phyloP scores from a whole-genome alignment of 2,797 vertebrate genomes.

The Mallotus villosus region DNA sequence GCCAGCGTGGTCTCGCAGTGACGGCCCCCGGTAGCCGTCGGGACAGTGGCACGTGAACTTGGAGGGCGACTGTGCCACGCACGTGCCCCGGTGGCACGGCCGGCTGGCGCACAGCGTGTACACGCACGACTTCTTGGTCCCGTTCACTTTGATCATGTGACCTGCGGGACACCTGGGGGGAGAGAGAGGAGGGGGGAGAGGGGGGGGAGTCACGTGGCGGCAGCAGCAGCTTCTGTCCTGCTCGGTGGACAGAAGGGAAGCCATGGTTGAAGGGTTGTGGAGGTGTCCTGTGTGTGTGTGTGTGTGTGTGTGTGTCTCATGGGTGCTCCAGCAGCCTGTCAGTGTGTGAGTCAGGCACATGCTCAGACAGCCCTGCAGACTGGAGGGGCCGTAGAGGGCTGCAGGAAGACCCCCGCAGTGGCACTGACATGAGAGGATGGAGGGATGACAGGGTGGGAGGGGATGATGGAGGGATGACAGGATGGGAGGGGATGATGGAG shows the following conservation, averaged over 20 bases:
- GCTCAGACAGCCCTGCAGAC: not conserved
- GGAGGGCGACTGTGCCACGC: conserved; percentile 80
- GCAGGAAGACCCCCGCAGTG: not conserved
- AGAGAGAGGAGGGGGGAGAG: not conserved
- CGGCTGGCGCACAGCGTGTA: conserved; percentile 80
- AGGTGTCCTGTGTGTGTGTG: too few relatives aligned
- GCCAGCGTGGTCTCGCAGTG: conserved; percentile 83
- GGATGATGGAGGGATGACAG: not conserved
- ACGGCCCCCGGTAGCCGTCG: conserved; percentile 81
- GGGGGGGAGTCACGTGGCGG: not conserved
- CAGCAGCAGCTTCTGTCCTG: not conserved
- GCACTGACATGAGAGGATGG: not conserved
- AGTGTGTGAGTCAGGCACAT: conserved; percentile 4
- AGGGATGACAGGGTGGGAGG: not conserved
- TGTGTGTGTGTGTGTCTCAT: too few relatives aligned
- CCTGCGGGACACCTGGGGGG: conserved; percentile 80
- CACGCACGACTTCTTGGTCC: conserved; percentile 79
- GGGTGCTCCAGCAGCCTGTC: not conserved
- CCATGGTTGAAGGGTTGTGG: not conserved
- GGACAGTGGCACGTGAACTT: conserved; percentile 86
- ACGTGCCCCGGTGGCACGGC: conserved; percentile 86
- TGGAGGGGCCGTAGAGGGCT: not conserved
- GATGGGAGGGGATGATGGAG: not conserved
- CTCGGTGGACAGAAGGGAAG: not conserved
- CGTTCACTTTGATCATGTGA: conserved; percentile 81